Evolutionary conservation across 2,888 invertebrate genomes (phyloP).

Genomic region (Agriopis aurantiaria): DNA sequence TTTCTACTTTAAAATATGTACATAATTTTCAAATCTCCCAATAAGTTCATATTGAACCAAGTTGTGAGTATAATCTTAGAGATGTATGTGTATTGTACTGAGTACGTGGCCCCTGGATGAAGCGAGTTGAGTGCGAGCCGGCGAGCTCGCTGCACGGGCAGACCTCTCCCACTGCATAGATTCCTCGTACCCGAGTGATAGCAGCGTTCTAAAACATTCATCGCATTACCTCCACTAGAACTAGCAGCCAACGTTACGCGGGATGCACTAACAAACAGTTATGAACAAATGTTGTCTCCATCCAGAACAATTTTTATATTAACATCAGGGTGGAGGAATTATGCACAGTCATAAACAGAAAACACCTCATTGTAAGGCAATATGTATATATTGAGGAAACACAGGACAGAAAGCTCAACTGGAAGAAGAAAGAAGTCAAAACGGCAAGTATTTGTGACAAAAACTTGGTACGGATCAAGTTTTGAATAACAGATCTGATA

Average conservation of each 20-base stretch:
- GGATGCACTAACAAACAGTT: slow-evolving; percentile 76
- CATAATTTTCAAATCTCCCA: too few relatives aligned
- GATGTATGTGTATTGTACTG: not conserved
- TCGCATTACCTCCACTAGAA: slow-evolving; percentile 65
- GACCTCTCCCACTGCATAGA: slow-evolving; percentile 67
- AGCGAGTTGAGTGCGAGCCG: too few relatives aligned
- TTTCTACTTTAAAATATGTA: not conserved
- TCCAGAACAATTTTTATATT: slow-evolving; percentile 82
- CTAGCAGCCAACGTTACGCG: slow-evolving; percentile 72
- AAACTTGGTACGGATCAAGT: slow-evolving; percentile 6
- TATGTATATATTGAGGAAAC: slow-evolving; percentile 30
- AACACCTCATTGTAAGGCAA: slow-evolving; percentile 19
- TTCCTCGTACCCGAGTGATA: slow-evolving; percentile 65
- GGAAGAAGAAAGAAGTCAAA: slow-evolving; percentile 26
- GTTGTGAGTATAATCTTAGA: too few relatives aligned
- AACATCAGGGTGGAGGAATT: slow-evolving; percentile 62
- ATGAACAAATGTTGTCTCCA: slow-evolving; percentile 66
- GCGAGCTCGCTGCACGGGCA: slow-evolving; percentile 37
- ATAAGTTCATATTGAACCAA: too few relatives aligned
- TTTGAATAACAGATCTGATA: not conserved
- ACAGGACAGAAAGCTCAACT: slow-evolving; percentile 38
- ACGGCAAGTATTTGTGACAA: slow-evolving; percentile 1
- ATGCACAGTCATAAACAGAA: slow-evolving; percentile 48
- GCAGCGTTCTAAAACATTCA: slow-evolving; percentile 71
- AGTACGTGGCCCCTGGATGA: not conserved